Evolutionary conservation across 2,888 invertebrate genomes (phyloP).

Genomic region (Lepetodrilus schrolli): DNA sequence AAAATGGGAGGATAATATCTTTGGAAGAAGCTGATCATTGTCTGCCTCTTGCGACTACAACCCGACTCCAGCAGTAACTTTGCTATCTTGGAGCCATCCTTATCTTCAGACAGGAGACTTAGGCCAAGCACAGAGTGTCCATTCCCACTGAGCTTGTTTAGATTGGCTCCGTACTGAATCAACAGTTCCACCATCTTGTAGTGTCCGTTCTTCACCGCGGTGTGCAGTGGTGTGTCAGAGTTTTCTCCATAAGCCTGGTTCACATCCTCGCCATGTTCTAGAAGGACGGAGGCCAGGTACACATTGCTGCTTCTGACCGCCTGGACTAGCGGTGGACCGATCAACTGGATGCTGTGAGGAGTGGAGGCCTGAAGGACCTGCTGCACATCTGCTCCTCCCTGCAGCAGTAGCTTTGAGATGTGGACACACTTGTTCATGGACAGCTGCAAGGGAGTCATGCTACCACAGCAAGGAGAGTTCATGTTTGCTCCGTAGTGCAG

Average conservation of each 20-base stretch:
- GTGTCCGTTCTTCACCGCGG: slow-evolving; percentile 45
- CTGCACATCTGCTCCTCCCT: slow-evolving; percentile 50
- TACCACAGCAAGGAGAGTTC: slow-evolving; percentile 48
- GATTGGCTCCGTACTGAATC: slow-evolving; percentile 49
- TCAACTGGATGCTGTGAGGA: slow-evolving; percentile 37
- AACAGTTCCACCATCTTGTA: slow-evolving; percentile 48
- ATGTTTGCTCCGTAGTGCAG: slow-evolving; percentile 46
- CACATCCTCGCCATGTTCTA: slow-evolving; percentile 53
- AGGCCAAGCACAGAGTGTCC: slow-evolving; percentile 50
- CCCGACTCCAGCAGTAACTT: slow-evolving; percentile 45
- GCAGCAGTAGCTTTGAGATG: slow-evolving; percentile 49
- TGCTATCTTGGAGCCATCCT: slow-evolving; percentile 34
- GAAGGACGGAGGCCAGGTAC: slow-evolving; percentile 44
- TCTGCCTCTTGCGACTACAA: slow-evolving; percentile 44
- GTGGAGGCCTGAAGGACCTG: slow-evolving; percentile 44
- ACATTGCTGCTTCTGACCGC: slow-evolving; percentile 48
- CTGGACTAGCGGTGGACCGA: slow-evolving; percentile 46
- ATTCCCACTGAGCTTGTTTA: slow-evolving; percentile 46
- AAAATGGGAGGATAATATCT: slow-evolving; percentile 48
- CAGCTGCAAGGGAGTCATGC: slow-evolving; percentile 49
- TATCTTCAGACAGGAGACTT: slow-evolving; percentile 36
- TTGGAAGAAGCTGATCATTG: slow-evolving; percentile 46
- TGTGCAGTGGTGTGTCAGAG: slow-evolving; percentile 46
- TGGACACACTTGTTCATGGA: slow-evolving; percentile 50
- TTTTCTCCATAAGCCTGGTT: slow-evolving; percentile 49